Evolutionary conservation across 2,888 invertebrate genomes (phyloP).

Genomic region (Athripsodes cinereus): DNA sequence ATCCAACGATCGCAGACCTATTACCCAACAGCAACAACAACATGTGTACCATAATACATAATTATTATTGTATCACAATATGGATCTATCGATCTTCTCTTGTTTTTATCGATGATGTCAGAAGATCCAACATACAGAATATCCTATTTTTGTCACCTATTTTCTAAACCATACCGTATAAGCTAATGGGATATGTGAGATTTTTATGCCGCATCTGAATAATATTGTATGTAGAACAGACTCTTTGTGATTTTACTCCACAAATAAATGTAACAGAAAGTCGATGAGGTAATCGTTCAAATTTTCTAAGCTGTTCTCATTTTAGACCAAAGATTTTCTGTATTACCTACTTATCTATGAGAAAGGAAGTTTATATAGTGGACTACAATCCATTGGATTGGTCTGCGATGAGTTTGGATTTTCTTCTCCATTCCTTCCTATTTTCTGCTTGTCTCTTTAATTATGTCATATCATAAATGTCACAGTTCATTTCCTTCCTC

Average conservation of each 20-base stretch:
- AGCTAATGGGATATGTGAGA: constrained; percentile 26
- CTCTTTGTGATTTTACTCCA: constrained; percentile 7
- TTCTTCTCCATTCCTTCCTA: no score
- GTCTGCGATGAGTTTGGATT: no score
- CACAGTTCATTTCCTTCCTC: no score
- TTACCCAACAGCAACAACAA: no score
- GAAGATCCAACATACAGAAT: neutral
- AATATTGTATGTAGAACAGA: neutral
- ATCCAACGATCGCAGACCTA: no score
- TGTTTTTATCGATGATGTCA: constrained; percentile 21
- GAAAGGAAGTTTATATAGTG: no score
- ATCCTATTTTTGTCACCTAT: constrained; percentile 23
- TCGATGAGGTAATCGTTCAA: constrained; percentile 25
- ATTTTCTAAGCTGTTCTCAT: neutral
- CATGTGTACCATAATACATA: no score
- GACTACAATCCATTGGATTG: no score
- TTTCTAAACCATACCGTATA: constrained; percentile 23
- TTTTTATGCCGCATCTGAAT: constrained; percentile 15
- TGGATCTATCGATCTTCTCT: constrained; percentile 12
- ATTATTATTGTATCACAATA: no score
- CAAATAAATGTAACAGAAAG: constrained; percentile 17
- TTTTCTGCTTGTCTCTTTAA: no score
- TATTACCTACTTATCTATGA: no score
- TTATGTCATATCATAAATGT: no score
- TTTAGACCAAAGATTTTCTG: neutral